Evolutionary conservation across 2,888 invertebrate species (phyloP).

Genomic region (Amaurobius ferox): DNA sequence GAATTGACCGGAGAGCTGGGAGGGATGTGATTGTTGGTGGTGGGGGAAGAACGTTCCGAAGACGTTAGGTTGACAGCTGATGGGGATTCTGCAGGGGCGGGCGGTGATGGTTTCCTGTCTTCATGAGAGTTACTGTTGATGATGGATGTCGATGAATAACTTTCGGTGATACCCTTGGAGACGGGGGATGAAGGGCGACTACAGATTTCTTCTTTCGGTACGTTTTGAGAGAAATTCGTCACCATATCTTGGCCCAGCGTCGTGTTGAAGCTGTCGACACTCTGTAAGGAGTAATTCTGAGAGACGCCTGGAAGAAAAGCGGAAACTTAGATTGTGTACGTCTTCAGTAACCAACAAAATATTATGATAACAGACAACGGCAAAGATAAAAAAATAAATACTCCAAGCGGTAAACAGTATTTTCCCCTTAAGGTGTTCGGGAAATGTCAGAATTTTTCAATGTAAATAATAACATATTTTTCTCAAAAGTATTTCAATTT

Average conservation of each 20-base stretch:
- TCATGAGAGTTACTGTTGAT: constrained; percentile 45
- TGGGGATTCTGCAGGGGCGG: constrained; percentile 1
- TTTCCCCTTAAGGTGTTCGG: too few species aligned
- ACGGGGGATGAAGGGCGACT: constrained; percentile 63
- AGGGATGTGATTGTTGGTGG: constrained; percentile 15
- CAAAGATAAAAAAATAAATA: not conserved
- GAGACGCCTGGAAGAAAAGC: constrained; percentile 28
- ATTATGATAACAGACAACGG: too few species aligned
- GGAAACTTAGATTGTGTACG: not conserved
- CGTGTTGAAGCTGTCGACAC: constrained; percentile 78
- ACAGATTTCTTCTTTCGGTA: constrained; percentile 69
- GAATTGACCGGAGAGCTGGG: constrained; percentile 80
- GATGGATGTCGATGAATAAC: constrained; percentile 43
- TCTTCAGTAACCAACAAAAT: too few species aligned
- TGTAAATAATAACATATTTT: too few species aligned
- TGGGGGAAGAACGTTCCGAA: constrained; percentile 51
- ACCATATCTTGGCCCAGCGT: constrained; percentile 87
- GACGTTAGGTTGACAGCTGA: constrained; percentile 39
- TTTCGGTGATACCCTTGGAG: constrained; percentile 45
- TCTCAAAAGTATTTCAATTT: too few species aligned
- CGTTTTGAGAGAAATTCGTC: constrained; percentile 71
- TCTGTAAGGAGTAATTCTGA: constrained; percentile 73
- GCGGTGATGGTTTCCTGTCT: constrained; percentile 41
- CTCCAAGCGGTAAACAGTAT: too few species aligned
- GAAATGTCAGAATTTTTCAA: too few species aligned